Base-by-base conservation (phyloP, 2,888 invertebrate species). In the Epiperipatus broadwayi region DNA sequence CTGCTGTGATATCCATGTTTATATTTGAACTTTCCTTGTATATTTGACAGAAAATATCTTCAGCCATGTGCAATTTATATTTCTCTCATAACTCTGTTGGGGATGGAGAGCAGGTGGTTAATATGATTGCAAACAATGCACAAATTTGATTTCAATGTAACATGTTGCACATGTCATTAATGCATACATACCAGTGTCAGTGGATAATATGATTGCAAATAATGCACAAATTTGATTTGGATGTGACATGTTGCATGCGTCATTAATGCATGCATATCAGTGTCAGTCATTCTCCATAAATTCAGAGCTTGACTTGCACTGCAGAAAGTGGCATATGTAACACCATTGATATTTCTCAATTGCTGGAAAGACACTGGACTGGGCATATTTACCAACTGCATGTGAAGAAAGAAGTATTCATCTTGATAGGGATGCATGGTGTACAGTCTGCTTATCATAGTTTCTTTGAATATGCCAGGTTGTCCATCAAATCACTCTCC, bases 251-350 rank as follows among this genome's bases (percentile, higher is more conserved):
- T 47, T 22, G 19, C 39, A 40, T 4, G 53, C 53, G 39, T 58
- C 53, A 3, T 46, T 41, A 15, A 56, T 25, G 14, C 48, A 37
- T 14, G 21, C 5, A 42, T 46, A 40, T 55, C 50, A 57, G 38
- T 57, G 50, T 19, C 21, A 22, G 38, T 56, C 52, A 42, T 58
- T 49, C 38, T 50, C 50, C 3, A 56, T 41, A 61, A 42, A 3
- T 52, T 50, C 21, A 46, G 33, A 8, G 41, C 43, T 39, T 49
- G 40, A 45, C 55, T 55, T 29, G 53, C 53, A 30, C 46, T 46
- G 20, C 50, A 41, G 41, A 49, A 59, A 12, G 53, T 54, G 32
- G 33, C 34, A 42, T 44, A 41, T 16, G 47, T 28, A 21, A 41
- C 41, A 16, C 51, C 51, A 37, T 55, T 41, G 8, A 49, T 45